A percentile compares a stretch with the other conserved stretches of the same genome.
phyloP scores from a whole-genome alignment of 2,113 vertebrate species.

The Maccullochella peelii region DNA sequence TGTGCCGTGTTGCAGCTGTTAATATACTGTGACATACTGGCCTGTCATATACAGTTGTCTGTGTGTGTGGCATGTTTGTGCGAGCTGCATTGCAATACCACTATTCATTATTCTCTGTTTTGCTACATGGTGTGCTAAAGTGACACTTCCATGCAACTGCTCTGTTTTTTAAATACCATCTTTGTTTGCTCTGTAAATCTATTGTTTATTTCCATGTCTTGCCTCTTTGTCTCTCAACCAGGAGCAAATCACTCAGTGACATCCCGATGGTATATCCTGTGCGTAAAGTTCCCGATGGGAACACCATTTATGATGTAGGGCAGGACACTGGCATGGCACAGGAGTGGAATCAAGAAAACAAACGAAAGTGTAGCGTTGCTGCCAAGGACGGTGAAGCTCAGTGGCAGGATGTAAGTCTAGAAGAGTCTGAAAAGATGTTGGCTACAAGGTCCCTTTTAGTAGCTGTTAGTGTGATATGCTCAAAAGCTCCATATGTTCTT shows the following conservation, averaged over 20 bases:
- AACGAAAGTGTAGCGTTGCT: constrained; percentile 82
- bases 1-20: constrained; percentile 34
- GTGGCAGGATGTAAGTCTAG: constrained; percentile 93
- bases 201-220: constrained; percentile 28
- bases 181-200: not conserved
- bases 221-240: constrained; percentile 68
- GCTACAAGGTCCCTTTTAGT: not conserved
- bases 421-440: not conserved
- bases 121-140: constrained; percentile 15
- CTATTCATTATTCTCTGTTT: constrained; percentile 2
- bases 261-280: constrained; percentile 85
- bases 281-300: constrained; percentile 52
- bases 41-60: not conserved
- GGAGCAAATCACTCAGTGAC: constrained; percentile 96
- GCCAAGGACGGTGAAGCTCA: constrained; percentile 90
- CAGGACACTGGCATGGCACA: not conserved
- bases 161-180: not conserved
- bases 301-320: constrained; percentile 18
- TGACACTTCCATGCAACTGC: not conserved
- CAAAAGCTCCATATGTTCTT: not conserved
- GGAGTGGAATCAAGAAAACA: constrained; percentile 81
- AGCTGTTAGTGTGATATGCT: not conserved
- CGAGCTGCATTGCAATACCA: not conserved
- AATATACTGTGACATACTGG: not conserved
- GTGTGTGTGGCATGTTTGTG: not conserved